phyloP scores from a whole-genome alignment of 2,113 vertebrate species.

The Malurus melanocephalus region DNA sequence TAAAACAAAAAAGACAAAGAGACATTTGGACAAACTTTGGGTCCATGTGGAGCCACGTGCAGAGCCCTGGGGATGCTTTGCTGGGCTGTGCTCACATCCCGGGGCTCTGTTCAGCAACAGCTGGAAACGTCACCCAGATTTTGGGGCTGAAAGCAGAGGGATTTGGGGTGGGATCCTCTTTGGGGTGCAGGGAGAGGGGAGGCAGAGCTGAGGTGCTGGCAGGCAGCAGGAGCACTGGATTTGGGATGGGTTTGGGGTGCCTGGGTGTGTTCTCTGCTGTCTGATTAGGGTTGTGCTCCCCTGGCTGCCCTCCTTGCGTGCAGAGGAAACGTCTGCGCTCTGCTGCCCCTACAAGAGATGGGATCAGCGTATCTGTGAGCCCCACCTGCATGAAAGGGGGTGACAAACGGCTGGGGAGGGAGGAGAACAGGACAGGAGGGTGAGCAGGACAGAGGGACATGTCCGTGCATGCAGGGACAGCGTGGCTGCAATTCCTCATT shows the following conservation, averaged over 20 bases:
- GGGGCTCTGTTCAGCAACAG: not conserved
- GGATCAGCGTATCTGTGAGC: accelerated
- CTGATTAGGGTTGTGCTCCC: not conserved
- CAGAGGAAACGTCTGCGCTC: not conserved
- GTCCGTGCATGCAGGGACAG: not conserved
- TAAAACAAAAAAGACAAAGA: not conserved
- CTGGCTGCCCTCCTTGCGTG: not conserved
- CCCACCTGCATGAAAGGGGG: not conserved
- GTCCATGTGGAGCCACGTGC: accelerated
- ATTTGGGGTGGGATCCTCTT: not conserved
- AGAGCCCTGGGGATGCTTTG: not conserved
- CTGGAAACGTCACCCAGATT: not conserved
- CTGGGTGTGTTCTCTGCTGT: not conserved
- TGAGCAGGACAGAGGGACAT: not conserved
- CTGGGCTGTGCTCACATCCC: not conserved
- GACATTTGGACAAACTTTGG: not conserved
- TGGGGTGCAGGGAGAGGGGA: not conserved
- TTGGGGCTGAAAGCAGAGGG: not conserved
- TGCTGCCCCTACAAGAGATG: accelerated
- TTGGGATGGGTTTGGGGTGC: not conserved
- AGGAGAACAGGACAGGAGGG: not conserved
- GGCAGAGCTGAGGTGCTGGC: not conserved
- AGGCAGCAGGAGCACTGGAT: not conserved
- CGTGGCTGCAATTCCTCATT: not conserved
- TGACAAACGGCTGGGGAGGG: not conserved